Base-by-base conservation (phyloP, 1,140 invertebrate species). In the Heterodera carotae region DNA sequence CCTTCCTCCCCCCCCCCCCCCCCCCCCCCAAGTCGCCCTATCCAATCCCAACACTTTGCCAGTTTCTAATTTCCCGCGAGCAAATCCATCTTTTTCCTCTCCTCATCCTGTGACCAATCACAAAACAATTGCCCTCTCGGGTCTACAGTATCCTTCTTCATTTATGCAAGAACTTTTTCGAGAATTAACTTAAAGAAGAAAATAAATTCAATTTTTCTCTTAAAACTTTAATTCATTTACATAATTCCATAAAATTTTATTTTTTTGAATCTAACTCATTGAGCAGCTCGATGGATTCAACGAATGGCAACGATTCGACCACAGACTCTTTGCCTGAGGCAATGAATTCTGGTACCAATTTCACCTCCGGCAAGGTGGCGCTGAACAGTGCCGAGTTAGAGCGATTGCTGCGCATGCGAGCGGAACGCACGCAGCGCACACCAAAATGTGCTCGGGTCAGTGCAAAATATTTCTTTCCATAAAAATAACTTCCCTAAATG, bases 401-500 rank as follows among this genome's bases (percentile, higher is more conserved):
- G 64, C 77, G 85, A 29, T 73, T 86, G 53, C 69, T 86, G 29
- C 76, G 82, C 59, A 69, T 87, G 36, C 71, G 84, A n/a, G 73
- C 84, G 18, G 85, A 87, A 72, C 75, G 87, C 25, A 84, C 79
- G 74, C 87, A 87, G 76, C 67, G 97, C 78, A 99, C 96, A 34
- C 97, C 97, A n/a, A 99, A 98, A 89, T 98, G 96, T 90, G 96
- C 97, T 60, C 91, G 97, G 70, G 72, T 74, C 8, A 29, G 31
- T 59, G 39, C 33, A 5, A 74, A 56, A 22, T 12, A 18, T 12
- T 27, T 2, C n/a, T 25, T 27, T 53, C 12, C 12, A n/a, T 43
- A 71, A 43, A 71, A 22, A 56, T 22, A 4, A 3, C 22, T 56
- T 22, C 2, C 48, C 1, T 22, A 56, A 31, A 62, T 10, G 18